Conservation (phyloP, 2,113 vertebrate species). For the Sorex araneus region DNA sequence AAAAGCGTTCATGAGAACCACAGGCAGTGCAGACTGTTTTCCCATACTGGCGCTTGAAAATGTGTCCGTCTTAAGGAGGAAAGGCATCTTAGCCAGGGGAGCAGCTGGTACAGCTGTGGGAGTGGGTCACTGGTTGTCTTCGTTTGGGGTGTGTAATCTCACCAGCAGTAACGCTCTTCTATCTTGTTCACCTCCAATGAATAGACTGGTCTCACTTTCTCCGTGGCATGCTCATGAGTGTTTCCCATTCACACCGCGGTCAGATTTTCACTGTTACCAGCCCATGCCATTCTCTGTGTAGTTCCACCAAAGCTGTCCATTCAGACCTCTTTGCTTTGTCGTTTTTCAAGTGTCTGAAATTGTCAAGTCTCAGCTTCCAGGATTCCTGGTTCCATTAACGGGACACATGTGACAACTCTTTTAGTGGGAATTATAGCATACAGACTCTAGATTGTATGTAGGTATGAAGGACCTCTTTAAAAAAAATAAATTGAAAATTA, state of each 20-base stretch:
- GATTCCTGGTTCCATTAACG: conserved; percentile 66
- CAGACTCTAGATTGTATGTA: conserved; percentile 77
- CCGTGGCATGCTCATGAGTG: not conserved
- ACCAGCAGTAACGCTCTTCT: conserved; percentile 60
- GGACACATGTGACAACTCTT: conserved; percentile 36
- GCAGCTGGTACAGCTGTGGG: not conserved
- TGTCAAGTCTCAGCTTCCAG: conserved; percentile 56
- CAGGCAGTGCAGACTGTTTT: conserved; percentile 42
- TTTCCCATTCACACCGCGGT: not conserved
- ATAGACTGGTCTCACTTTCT: conserved; percentile 25
- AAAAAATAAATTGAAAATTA: conserved; percentile 83
- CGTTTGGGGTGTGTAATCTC: conserved; percentile 54
- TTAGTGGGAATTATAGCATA: conserved; percentile 53
- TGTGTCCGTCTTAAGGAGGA: conserved; percentile 16
- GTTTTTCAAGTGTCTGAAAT: conserved; percentile 56
- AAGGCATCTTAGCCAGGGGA: conserved; percentile 28
- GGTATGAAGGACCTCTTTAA: conserved; percentile 85
- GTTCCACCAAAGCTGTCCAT: conserved; percentile 7
- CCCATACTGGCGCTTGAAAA: conserved; percentile 2
- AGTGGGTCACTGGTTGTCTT: not conserved
- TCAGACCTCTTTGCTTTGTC: conserved; percentile 46
- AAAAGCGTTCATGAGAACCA: not conserved
- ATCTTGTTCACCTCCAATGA: conserved; percentile 9
- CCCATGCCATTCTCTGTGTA: conserved; percentile 72
- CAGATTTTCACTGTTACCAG: conserved; percentile 7